Conservation (phyloP, 2,888 invertebrate genomes). For the Willowsia nigromaculata region DNA sequence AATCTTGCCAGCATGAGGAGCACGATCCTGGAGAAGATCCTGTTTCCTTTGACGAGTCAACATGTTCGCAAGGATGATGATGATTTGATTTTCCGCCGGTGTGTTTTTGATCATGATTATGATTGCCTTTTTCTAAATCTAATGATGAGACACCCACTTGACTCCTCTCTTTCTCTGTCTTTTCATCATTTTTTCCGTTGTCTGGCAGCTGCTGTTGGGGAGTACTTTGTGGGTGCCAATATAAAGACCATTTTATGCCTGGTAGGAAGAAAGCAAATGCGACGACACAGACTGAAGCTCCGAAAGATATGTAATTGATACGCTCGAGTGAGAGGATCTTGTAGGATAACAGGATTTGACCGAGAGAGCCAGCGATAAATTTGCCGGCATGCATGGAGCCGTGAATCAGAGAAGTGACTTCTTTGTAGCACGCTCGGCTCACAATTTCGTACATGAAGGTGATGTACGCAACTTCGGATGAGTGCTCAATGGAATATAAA, state of each 20-base stretch:
- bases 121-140: constrained; percentile 35
- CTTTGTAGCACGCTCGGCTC: constrained; percentile 29
- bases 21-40: background rate
- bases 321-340: constrained; percentile 19
- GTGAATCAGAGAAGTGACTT: constrained; percentile 41
- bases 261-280: constrained; percentile 39
- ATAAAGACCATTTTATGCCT: constrained; percentile 40
- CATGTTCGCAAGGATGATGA: background rate
- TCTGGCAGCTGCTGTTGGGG: background rate
- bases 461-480: constrained; percentile 48
- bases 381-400: constrained; percentile 53
- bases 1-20: background rate
- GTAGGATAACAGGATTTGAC: constrained; percentile 50
- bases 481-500: constrained; percentile 46
- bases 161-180: background rate
- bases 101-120: background rate
- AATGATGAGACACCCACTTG: background rate
- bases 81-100: constrained; percentile 39
- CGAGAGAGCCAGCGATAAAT: constrained; percentile 35
- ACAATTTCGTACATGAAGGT: constrained; percentile 54
- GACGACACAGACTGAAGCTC: background rate
- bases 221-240: constrained; percentile 17
- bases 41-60: background rate
- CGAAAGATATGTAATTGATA: constrained; percentile 43
- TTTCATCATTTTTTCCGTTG: background rate